phyloP scores from a whole-genome alignment of 2,113 vertebrate genomes.

The Pica pica region DNA sequence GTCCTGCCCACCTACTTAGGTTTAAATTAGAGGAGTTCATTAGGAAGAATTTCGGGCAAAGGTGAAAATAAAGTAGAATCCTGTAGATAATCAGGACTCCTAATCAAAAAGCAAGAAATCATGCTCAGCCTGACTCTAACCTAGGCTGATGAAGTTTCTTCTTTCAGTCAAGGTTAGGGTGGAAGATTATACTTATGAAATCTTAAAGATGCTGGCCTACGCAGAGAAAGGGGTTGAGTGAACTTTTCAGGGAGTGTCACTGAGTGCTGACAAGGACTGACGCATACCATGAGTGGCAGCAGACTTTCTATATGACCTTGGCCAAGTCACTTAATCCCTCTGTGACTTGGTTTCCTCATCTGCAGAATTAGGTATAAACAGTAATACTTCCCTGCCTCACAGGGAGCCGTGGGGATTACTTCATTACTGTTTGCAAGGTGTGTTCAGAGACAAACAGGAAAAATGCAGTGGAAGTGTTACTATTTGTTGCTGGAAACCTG shows the following conservation, averaged over 20 bases:
- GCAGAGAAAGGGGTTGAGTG: slow-evolving; percentile 34
- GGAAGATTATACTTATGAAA: background rate
- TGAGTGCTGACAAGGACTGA: slow-evolving; percentile 48
- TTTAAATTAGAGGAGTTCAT: background rate
- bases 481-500: background rate
- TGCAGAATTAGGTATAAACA: background rate
- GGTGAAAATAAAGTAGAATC: background rate
- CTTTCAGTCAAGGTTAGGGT: background rate
- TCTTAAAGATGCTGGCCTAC: background rate
- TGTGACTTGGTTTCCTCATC: slow-evolving; percentile 23
- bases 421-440: background rate
- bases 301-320: slow-evolving; percentile 53
- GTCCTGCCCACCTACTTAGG: background rate
- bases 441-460: background rate
- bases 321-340: slow-evolving; percentile 38
- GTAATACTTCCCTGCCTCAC: background rate
- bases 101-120: background rate
- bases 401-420: background rate
- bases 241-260: slow-evolving; percentile 48
- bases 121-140: background rate
- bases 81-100: background rate
- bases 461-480: background rate
- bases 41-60: background rate
- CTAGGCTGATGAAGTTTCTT: background rate
- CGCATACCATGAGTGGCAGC: background rate